These are phyloP conservation scores for Scrobipalpa costella DNA, from an alignment of 2,888 invertebrate genomes.

Conservation along the genomic window DNA sequence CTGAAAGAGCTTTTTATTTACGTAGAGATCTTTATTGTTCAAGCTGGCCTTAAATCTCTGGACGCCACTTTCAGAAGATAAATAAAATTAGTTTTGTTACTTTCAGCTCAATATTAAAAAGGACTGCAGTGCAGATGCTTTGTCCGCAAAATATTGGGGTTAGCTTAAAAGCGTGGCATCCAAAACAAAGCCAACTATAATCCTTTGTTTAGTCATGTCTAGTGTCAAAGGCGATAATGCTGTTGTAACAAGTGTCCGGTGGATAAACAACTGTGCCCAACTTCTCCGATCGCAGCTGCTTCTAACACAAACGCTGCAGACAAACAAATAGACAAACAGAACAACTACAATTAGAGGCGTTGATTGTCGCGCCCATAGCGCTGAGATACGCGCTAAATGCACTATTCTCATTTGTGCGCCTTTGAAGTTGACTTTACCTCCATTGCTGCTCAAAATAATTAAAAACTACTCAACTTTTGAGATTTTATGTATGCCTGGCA, in stretches of 20 bases:
- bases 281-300: slow-evolving; percentile 2
- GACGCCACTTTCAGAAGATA: neutral
- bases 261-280: neutral
- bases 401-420: neutral
- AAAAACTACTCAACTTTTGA: too few relatives aligned
- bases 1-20: slow-evolving; percentile 3
- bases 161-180: too few relatives aligned
- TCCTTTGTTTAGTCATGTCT: too few relatives aligned
- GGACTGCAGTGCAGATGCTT: too few relatives aligned
- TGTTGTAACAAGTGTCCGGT: slow-evolving; percentile 1
- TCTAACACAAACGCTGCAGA: neutral
- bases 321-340: neutral
- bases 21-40: slow-evolving; percentile 7
- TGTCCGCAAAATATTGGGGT: too few relatives aligned
- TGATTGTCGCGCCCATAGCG: slow-evolving; percentile 8
- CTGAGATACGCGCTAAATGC: neutral
- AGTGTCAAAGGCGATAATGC: too few relatives aligned
- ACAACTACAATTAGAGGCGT: slow-evolving; percentile 6
- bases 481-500: too few relatives aligned
- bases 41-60: neutral
- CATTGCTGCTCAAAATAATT: too few relatives aligned
- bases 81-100: neutral
- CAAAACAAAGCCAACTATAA: too few relatives aligned
- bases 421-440: neutral
- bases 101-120: too few relatives aligned